These are phyloP conservation scores for Phymorhynchus buccinoides DNA, from an alignment of 1,140 invertebrate species.

Conservation along the genomic window DNA sequence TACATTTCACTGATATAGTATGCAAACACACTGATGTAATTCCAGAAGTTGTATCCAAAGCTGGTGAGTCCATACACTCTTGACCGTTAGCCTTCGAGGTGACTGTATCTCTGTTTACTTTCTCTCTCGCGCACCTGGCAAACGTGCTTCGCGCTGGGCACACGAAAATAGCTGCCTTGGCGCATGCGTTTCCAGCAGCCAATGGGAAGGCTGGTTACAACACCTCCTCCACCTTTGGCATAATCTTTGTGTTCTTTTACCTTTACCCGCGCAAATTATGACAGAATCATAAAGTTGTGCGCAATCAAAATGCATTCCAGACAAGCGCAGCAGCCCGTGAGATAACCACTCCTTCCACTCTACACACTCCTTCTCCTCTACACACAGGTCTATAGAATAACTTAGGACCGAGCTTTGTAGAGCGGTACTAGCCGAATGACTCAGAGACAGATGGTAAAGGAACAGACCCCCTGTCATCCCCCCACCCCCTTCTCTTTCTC, in stretches of 20 bases:
- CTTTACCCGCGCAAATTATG: neutral
- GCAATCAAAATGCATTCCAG: no score
- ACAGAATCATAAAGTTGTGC: no score
- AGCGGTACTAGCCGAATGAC: no score
- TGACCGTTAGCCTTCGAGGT: neutral
- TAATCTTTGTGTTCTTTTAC: neutral
- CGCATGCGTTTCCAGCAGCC: constrained; percentile 15
- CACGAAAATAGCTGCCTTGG: constrained; percentile 22
- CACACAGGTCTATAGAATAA: no score
- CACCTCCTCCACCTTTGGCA: neutral
- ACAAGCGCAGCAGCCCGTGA: no score
- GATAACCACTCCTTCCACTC: no score
- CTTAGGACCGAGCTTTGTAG: no score
- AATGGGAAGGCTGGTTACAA: constrained; percentile 22
- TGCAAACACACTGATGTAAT: neutral
- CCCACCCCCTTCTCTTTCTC: neutral
- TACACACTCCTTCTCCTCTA: no score
- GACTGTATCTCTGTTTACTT: constrained; percentile 30
- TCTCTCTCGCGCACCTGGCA: constrained; percentile 33
- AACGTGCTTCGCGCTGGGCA: constrained; percentile 22
- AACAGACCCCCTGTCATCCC: no score
- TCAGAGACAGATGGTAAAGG: neutral
- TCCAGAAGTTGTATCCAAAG: constrained; percentile 1
- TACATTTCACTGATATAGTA: neutral
- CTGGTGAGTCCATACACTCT: neutral